Evolutionary conservation across 2,888 invertebrate genomes (phyloP).

Genomic region (Agrochola circellaris): DNA sequence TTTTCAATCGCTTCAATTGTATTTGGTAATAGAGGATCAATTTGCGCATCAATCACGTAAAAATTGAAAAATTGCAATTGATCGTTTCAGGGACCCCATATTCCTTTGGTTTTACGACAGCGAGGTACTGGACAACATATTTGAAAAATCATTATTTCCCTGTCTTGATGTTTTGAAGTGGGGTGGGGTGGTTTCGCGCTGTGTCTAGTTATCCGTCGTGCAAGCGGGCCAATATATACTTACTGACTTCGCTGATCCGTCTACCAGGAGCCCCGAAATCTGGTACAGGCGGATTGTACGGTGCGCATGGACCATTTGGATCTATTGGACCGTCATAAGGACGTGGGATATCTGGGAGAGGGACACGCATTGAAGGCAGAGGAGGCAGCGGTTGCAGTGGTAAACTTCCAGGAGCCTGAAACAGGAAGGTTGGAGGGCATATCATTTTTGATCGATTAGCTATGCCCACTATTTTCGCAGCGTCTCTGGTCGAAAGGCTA

Average conservation of each 20-base stretch:
- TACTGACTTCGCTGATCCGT: constrained; percentile 77
- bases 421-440: not conserved
- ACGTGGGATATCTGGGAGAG: not conserved
- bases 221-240: constrained; percentile 47
- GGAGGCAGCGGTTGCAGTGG: too few species aligned
- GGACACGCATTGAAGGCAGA: not conserved
- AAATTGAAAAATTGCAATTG: too few species aligned
- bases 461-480: not conserved
- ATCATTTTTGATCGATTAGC: too few species aligned
- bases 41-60: too few species aligned
- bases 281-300: constrained; percentile 64
- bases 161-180: too few species aligned
- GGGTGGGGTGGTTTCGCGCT: too few species aligned
- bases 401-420: constrained; percentile 14
- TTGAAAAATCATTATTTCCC: not conserved
- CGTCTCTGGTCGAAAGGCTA: not conserved
- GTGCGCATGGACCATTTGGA: constrained; percentile 32
- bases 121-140: not conserved
- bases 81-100: not conserved
- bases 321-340: not conserved
- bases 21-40: too few species aligned
- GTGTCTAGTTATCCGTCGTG: too few species aligned
- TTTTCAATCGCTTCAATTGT: too few species aligned
- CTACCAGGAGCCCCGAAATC: constrained; percentile 72
- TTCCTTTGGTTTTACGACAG: not conserved